Evolutionary conservation across 2,888 invertebrate genomes (phyloP).

Genomic region (Carterocephalus palaemon): DNA sequence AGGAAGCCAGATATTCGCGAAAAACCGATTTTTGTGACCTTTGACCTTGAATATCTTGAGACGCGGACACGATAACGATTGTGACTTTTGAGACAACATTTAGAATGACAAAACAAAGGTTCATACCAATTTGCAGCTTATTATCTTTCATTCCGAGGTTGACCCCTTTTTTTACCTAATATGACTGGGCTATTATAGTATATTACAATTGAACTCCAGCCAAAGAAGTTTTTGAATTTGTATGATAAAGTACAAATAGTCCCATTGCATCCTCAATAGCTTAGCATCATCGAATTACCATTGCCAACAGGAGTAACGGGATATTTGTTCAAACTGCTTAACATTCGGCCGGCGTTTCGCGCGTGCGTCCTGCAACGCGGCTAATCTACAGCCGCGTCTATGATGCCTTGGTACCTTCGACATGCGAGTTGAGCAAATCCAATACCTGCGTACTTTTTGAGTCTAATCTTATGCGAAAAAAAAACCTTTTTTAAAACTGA

Average conservation of each 20-base stretch:
- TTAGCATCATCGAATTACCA: slow-evolving; percentile 14
- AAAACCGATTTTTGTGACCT: too few species aligned
- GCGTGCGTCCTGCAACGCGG: slow-evolving; percentile 36
- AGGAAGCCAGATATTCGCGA: too few species aligned
- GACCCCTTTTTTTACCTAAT: too few species aligned
- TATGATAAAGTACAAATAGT: slow-evolving; percentile 5
- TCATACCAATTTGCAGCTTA: too few species aligned
- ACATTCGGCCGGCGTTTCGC: slow-evolving; percentile 53
- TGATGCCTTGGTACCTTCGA: slow-evolving; percentile 8
- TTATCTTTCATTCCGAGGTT: too few species aligned
- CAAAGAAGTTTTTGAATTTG: slow-evolving; percentile 4
- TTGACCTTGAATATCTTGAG: too few species aligned
- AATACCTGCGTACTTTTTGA: not conserved
- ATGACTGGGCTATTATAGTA: not conserved
- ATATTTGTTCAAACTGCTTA: slow-evolving; percentile 47
- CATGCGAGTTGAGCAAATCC: not conserved
- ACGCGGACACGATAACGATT: too few species aligned
- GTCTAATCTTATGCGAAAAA: too few species aligned
- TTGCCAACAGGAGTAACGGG: slow-evolving; percentile 33
- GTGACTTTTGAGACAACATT: too few species aligned
- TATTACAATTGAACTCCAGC: not conserved
- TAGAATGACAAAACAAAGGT: too few species aligned
- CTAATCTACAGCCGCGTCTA: not conserved
- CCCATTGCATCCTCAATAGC: slow-evolving; percentile 6
- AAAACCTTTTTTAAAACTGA: too few species aligned